phyloP scores from a whole-genome alignment of 2,113 vertebrate genomes.

The Vidua macroura region DNA sequence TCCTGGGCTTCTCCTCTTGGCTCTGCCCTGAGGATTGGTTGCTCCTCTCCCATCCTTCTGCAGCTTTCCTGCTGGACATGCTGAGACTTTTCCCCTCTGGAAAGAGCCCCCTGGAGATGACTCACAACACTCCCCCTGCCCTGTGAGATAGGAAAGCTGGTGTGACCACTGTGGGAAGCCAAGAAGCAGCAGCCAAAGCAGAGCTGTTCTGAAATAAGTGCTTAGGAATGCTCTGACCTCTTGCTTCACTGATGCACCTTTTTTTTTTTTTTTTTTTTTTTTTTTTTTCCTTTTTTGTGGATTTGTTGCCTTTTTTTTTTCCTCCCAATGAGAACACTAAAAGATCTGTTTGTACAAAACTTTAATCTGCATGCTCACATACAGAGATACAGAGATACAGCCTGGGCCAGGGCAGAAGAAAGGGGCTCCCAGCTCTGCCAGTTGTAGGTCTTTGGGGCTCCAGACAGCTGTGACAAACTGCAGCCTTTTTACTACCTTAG shows the following conservation, averaged over 20 bases:
- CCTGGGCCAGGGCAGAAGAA: neutral
- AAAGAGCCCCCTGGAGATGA: neutral
- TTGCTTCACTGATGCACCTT: neutral
- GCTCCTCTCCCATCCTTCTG: neutral
- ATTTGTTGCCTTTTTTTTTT: neutral
- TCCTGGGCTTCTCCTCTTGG: neutral
- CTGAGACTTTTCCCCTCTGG: neutral
- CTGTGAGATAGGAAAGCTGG: conserved; percentile 4
- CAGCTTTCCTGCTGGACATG: neutral
- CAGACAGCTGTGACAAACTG: conserved; percentile 52
- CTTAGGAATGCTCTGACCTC: conserved; percentile 66
- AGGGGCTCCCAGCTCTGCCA: neutral
- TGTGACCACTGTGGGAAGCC: conserved; percentile 20
- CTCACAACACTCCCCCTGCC: neutral
- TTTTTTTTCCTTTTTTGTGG: neutral
- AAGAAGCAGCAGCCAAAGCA: conserved; percentile 26
- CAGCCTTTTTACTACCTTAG: conserved; percentile 49
- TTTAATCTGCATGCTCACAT: neutral
- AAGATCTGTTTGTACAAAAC: conserved; percentile 58
- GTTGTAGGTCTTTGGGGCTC: neutral
- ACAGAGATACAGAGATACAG: neutral
- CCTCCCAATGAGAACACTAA: neutral
- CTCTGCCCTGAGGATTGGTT: neutral
- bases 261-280: neutral
- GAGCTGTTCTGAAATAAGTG: conserved; percentile 51